Conservation (phyloP, 2,797 vertebrate genomes). For the Epinephelus awoara region DNA sequence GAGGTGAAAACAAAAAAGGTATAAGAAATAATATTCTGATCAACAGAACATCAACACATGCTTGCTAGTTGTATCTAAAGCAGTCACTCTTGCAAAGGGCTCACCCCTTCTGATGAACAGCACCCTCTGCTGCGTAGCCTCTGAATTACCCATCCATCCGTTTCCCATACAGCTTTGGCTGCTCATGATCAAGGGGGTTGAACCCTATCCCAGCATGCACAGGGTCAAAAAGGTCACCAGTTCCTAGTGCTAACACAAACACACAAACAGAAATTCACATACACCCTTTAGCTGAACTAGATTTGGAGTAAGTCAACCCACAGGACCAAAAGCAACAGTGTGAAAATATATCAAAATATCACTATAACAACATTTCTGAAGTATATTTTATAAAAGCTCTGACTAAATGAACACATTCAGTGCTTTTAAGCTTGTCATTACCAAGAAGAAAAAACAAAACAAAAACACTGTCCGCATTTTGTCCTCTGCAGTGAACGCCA, state of each 20-base stretch:
- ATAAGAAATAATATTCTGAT: neutral
- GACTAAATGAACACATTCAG: neutral
- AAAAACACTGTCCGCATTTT: neutral
- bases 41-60: conserved; percentile 8
- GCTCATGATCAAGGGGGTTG: neutral
- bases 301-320: neutral
- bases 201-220: conserved; percentile 36
- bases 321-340: neutral
- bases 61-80: conserved; percentile 5
- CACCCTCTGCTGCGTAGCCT: conserved; percentile 80
- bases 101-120: conserved; percentile 72
- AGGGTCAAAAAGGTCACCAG: conserved; percentile 5
- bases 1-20: neutral
- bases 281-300: neutral
- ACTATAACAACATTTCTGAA: neutral
- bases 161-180: neutral
- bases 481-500: conserved; percentile 4
- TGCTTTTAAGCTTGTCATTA: neutral
- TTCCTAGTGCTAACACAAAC: neutral
- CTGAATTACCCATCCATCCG: conserved; percentile 23
- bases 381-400: neutral
- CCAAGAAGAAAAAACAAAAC: conserved; percentile 6
- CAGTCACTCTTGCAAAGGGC: neutral
- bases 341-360: conserved; percentile 3
- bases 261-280: neutral